Percentiles rank a stretch among this genome's conserved stretches.
These are phyloP conservation scores for Mesembrinibis cayennensis DNA, from an alignment of 2,113 vertebrate genomes.

Conservation along the genomic window DNA sequence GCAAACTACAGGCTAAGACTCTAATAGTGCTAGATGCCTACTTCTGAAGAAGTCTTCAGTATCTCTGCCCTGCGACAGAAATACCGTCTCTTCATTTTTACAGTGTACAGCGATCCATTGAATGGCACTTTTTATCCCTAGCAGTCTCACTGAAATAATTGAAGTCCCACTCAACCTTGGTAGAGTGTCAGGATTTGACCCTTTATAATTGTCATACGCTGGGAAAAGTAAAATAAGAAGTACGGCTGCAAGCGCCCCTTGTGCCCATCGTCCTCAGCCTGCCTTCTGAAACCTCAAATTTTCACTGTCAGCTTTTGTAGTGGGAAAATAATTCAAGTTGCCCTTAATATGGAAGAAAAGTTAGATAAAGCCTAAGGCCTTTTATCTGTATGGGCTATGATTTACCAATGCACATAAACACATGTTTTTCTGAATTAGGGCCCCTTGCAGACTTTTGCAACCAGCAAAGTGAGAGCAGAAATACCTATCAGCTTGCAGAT, in stretches of 20 bases:
- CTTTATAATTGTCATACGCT: background rate
- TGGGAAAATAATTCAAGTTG: background rate
- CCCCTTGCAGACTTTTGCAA: background rate
- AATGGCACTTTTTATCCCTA: background rate
- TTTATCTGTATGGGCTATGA: background rate
- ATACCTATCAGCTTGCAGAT: background rate
- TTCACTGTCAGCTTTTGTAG: background rate
- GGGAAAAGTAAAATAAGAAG: background rate
- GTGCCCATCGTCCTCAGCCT: background rate
- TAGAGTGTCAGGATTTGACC: background rate
- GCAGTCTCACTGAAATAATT: background rate
- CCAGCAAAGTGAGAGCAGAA: background rate
- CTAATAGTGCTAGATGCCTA: background rate
- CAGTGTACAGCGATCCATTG: fast-evolving
- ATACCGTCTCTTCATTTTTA: background rate
- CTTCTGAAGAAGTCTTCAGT: background rate
- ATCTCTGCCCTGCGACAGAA: background rate
- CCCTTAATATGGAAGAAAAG: background rate
- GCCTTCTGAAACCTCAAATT: background rate
- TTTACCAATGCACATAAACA: background rate
- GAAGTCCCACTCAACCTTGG: background rate
- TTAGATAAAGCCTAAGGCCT: background rate
- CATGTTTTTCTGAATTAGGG: background rate
- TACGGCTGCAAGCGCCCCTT: background rate
- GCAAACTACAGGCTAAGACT: background rate